Evolutionary conservation across 2,797 vertebrate species (phyloP), one percentile per base, ranked within the genome.

Genomic region (Diglossa cyanea): DNA sequence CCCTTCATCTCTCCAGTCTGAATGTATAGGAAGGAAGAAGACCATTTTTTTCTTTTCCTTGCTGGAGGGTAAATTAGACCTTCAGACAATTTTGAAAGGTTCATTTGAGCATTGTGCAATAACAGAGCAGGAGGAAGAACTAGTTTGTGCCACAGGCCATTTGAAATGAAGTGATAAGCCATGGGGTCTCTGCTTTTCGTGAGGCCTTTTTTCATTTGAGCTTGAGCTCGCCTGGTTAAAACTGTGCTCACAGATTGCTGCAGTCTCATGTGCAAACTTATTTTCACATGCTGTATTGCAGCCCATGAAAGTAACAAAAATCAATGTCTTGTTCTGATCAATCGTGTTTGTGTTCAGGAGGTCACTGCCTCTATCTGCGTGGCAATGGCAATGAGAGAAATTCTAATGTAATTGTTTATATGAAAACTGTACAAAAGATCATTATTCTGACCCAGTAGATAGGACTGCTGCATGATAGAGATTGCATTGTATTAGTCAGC

Each of bases 11-110:
- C 61, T 33, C 77, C 31, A 47, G 39, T 31, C 66, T 51, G 31
- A 84, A 68, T 88, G n/a, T 75, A 40, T 88, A 75, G 82, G 85
- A 88, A 93, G 51, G 75, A 93, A 72, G 54, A 86, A 10, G 10
- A 60, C 47, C 6, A 1, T 92, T 90, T 92, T 90, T 90, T 91
- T 30, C 17, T 82, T 60, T 83, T 71, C 61, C 87, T 93, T 94
- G 87, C 95, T 91, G 55, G 76, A 95, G 94, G 94, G 76, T 78
- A 54, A 88, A 72, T 94, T 90, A 94, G 94, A 88, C 94, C 93
- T 96, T 93, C 91, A 93, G 93, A 94, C 90, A 78, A 47, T 81
- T 88, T 80, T 95, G 85, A 95, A 93, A 94, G 62, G 58, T 47
- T 90, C 87, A 75, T 93, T 94, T 94, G 62, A 90, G 54, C 90